Evolutionary conservation across 2,888 invertebrate species (phyloP).

Genomic region (Tachina grossa): DNA sequence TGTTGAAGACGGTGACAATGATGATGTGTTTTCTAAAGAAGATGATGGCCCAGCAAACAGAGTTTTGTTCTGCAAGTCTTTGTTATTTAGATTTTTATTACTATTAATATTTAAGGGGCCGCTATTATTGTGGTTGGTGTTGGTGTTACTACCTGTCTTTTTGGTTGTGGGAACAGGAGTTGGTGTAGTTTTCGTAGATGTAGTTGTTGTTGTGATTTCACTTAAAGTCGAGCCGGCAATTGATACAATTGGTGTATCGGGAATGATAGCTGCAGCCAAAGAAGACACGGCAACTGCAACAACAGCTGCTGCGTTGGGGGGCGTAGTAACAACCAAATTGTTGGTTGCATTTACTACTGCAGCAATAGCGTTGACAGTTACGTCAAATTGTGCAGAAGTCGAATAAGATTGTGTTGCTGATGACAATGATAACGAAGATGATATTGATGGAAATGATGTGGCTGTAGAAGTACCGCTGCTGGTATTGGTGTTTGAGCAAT

Average conservation of each 20-base stretch:
- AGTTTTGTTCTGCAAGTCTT: constrained; percentile 45
- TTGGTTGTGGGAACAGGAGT: constrained; percentile 72
- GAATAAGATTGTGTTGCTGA: constrained; percentile 53
- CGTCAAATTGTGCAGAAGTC: constrained; percentile 62
- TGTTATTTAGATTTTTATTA: constrained; percentile 55
- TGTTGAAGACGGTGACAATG: constrained; percentile 21
- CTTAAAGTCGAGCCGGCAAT: constrained; percentile 79
- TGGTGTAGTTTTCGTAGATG: constrained; percentile 80
- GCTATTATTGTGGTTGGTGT: constrained; percentile 9
- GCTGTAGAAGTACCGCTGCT: constrained; percentile 46
- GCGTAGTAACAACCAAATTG: constrained; percentile 61
- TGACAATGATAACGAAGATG: constrained; percentile 56
- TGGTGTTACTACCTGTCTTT: constrained; percentile 42
- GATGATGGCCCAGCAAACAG: constrained; percentile 23
- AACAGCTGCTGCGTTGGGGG: constrained; percentile 71
- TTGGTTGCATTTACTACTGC: constrained; percentile 64
- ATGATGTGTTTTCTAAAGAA: background rate
- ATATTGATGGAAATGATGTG: constrained; percentile 57
- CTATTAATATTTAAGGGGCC: constrained; percentile 12
- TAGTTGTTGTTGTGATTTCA: constrained; percentile 80
- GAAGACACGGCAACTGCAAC: constrained; percentile 71
- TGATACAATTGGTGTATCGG: constrained; percentile 80
- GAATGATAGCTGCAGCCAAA: constrained; percentile 76
- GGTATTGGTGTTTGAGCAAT: constrained; percentile 21
- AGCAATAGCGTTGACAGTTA: constrained; percentile 65